Evolutionary conservation across 1,140 invertebrate genomes (phyloP).

Genomic region (Scaptomyza pallida): DNA sequence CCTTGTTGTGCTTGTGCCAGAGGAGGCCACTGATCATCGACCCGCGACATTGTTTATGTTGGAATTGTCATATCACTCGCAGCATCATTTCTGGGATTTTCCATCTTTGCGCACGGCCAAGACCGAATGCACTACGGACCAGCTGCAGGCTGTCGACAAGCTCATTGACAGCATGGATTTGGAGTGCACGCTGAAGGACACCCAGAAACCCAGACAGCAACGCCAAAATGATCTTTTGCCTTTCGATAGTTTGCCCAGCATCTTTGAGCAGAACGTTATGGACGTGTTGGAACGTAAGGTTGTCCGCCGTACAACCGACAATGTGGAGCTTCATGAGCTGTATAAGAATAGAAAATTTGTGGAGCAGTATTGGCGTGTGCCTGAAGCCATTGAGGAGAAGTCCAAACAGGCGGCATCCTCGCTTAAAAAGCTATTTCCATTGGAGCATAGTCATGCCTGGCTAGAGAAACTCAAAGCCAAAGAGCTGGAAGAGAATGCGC

Average conservation of each 20-base stretch:
- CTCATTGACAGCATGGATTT: slow-evolving; percentile 76
- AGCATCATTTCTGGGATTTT: slow-evolving; percentile 78
- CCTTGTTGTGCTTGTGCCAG: slow-evolving; percentile 69
- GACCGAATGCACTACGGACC: slow-evolving; percentile 60
- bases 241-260: slow-evolving; percentile 65
- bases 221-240: slow-evolving; percentile 67
- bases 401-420: slow-evolving; percentile 58
- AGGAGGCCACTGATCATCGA: slow-evolving; percentile 49
- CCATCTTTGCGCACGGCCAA: slow-evolving; percentile 62
- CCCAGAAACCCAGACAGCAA: slow-evolving; percentile 52
- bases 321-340: slow-evolving; percentile 30
- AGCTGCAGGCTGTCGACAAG: slow-evolving; percentile 66
- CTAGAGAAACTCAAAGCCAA: slow-evolving; percentile 61
- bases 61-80: slow-evolving; percentile 70
- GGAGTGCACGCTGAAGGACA: slow-evolving; percentile 46
- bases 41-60: slow-evolving; percentile 71
- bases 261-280: slow-evolving; percentile 72
- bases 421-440: slow-evolving; percentile 68
- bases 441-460: slow-evolving; percentile 63
- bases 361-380: slow-evolving; percentile 70
- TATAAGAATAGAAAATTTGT: slow-evolving; percentile 55
- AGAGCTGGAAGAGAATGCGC: slow-evolving; percentile 36
- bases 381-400: slow-evolving; percentile 62
- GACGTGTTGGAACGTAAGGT: slow-evolving; percentile 68
- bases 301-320: slow-evolving; percentile 19